Conservation (phyloP, 2,797 vertebrate species). For the Carduelis carduelis region DNA sequence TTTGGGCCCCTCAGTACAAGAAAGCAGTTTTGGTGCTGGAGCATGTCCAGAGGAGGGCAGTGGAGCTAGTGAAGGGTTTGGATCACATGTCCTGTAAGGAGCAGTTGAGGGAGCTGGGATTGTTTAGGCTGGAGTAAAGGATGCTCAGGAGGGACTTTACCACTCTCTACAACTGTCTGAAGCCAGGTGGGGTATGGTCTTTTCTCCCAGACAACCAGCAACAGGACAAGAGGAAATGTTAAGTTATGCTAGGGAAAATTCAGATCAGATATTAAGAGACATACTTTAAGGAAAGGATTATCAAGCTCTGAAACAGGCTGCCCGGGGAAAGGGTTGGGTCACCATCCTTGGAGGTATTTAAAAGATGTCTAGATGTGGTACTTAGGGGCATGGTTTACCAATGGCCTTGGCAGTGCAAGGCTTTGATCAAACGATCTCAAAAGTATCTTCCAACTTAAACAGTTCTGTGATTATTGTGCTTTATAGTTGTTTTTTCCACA, state of each 20-base stretch:
- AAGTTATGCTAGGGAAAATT: background rate
- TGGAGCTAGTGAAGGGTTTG: accelerated
- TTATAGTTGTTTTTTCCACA: background rate
- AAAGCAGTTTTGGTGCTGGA: accelerated
- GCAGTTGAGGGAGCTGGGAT: accelerated
- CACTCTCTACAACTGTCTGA: background rate
- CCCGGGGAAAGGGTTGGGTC: background rate
- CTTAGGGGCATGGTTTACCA: background rate
- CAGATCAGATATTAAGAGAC: background rate
- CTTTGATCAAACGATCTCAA: background rate
- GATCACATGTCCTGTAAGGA: accelerated
- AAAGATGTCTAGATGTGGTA: background rate
- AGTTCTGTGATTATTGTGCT: background rate
- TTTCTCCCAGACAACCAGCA: background rate
- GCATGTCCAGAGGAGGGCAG: accelerated
- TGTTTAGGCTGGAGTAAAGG: background rate
- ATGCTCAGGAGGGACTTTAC: background rate
- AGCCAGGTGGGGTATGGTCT: accelerated
- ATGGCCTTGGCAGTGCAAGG: background rate
- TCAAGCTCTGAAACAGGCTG: background rate
- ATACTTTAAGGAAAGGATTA: background rate
- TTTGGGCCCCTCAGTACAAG: accelerated
- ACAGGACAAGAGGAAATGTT: background rate
- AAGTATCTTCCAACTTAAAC: background rate
- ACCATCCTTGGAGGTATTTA: background rate